Evolutionary conservation across 2,888 invertebrate species (phyloP).

Genomic region (Arctia plantaginis): DNA sequence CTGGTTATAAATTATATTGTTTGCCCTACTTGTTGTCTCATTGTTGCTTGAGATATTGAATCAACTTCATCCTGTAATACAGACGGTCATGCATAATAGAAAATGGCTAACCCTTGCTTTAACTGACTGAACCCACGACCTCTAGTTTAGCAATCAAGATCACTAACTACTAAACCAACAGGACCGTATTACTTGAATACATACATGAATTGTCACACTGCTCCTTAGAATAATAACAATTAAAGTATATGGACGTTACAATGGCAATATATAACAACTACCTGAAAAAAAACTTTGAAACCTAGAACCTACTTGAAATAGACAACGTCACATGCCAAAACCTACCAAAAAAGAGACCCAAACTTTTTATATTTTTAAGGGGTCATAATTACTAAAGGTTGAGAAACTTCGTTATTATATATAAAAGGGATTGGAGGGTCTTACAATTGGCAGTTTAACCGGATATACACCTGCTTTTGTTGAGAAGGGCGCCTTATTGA

Average conservation of each 20-base stretch:
- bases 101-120: too few relatives aligned
- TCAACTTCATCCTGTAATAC: too few relatives aligned
- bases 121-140: too few relatives aligned
- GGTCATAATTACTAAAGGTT: neutral
- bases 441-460: slow-evolving; percentile 30
- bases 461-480: slow-evolving; percentile 39
- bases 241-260: neutral
- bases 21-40: too few relatives aligned
- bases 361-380: neutral
- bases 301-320: neutral
- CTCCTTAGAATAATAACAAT: neutral
- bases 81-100: too few relatives aligned
- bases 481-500: slow-evolving; percentile 35
- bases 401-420: slow-evolving; percentile 9
- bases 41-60: too few relatives aligned
- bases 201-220: neutral
- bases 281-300: neutral
- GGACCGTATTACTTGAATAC: neutral
- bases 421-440: slow-evolving; percentile 11
- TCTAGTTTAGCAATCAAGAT: too few relatives aligned
- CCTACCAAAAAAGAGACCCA: neutral
- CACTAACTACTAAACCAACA: too few relatives aligned
- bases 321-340: neutral
- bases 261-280: neutral
- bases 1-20: too few relatives aligned